Evolutionary conservation across 2,888 invertebrate genomes (phyloP).

Genomic region (Dynastes grantii): DNA sequence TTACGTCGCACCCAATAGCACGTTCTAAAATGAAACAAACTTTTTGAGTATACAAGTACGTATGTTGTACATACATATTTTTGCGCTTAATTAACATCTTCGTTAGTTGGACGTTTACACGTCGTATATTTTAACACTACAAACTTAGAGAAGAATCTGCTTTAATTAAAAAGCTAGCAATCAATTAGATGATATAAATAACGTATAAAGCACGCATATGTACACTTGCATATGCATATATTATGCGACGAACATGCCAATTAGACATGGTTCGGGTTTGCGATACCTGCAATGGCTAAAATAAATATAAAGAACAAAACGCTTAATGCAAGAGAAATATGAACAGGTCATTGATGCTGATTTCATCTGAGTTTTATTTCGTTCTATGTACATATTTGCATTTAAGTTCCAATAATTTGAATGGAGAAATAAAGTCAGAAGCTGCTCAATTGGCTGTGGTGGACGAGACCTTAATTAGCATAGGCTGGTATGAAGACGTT

Average conservation of each 20-base stretch:
- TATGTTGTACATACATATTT: background rate
- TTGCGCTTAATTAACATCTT: background rate
- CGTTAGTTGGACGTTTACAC: background rate
- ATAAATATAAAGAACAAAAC: too few relatives aligned
- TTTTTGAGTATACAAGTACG: background rate
- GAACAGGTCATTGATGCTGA: too few relatives aligned
- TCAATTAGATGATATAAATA: slow-evolving; percentile 1
- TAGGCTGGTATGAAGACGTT: too few relatives aligned
- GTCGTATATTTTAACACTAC: background rate
- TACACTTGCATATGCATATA: background rate
- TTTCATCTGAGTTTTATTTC: too few relatives aligned
- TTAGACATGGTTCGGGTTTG: background rate
- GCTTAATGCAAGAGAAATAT: too few relatives aligned
- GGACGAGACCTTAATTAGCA: too few relatives aligned
- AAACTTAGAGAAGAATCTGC: background rate
- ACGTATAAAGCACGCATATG: background rate
- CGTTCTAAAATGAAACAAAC: background rate
- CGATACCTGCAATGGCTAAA: too few relatives aligned
- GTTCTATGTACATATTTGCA: too few relatives aligned
- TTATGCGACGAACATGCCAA: background rate
- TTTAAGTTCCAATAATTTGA: too few relatives aligned
- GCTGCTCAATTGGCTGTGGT: too few relatives aligned
- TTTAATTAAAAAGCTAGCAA: background rate
- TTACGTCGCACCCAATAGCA: background rate
- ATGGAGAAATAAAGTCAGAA: too few relatives aligned